These are phyloP conservation scores for Gryllus longicercus DNA, from an alignment of 2,888 invertebrate genomes.

Conservation along the genomic window DNA sequence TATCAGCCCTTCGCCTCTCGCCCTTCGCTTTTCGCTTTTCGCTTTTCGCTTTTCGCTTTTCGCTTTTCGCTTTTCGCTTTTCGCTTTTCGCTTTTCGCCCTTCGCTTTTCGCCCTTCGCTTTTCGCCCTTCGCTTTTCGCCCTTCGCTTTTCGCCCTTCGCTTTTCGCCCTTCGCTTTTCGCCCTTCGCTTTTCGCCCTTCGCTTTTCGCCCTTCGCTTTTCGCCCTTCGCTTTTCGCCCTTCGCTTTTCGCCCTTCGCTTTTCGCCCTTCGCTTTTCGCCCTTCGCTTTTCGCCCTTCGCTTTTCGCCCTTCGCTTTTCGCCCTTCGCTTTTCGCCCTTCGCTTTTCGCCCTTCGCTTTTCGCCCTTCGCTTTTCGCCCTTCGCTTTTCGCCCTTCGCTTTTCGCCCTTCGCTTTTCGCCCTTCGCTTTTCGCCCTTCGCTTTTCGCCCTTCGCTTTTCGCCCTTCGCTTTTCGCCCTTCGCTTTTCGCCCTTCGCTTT, in stretches of 20 bases:
- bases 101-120: accelerated
- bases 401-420: accelerated
- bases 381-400: accelerated
- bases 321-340: no score
- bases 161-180: accelerated
- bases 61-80: no score
- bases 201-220: accelerated
- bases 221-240: no score
- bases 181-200: no score
- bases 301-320: accelerated
- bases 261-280: no score
- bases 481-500: no score
- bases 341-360: accelerated
- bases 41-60: accelerated
- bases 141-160: no score
- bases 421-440: no score
- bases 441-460: accelerated
- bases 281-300: accelerated
- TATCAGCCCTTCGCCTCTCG: no score
- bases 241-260: accelerated
- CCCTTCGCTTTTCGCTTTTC: no score
- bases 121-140: accelerated
- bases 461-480: accelerated
- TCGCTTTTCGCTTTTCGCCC: no score
- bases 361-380: no score